These are phyloP conservation scores for Cheilinus undulatus DNA, from an alignment of 2,113 vertebrate genomes.

Conservation along the genomic window DNA sequence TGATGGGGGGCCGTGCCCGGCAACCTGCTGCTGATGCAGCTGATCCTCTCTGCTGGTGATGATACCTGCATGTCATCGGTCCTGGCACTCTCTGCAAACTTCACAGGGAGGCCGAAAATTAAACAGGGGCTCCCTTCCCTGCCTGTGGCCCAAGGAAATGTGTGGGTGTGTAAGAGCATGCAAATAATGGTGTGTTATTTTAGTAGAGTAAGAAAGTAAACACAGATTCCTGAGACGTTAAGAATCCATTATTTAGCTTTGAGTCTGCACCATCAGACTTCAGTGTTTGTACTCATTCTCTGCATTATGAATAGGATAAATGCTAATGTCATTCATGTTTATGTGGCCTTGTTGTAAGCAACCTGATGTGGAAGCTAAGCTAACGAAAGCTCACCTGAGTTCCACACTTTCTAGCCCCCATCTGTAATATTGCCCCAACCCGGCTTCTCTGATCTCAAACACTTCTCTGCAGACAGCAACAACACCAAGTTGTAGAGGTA, in stretches of 20 bases:
- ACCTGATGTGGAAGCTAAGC: background rate
- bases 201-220: background rate
- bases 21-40: constrained; percentile 31
- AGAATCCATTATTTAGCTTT: background rate
- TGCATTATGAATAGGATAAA: background rate
- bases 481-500: constrained; percentile 53
- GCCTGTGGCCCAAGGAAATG: constrained; percentile 61
- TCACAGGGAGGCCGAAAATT: constrained; percentile 84
- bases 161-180: constrained; percentile 8
- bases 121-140: constrained; percentile 82
- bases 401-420: background rate
- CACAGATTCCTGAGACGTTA: background rate
- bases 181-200: background rate
- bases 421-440: constrained; percentile 17
- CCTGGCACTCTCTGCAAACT: constrained; percentile 69
- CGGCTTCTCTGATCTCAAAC: constrained; percentile 51
- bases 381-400: constrained; percentile 6
- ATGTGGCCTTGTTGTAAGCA: constrained; percentile 8
- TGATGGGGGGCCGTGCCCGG: constrained; percentile 37
- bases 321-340: constrained; percentile 10
- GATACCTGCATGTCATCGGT: constrained; percentile 72
- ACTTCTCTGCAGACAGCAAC: constrained; percentile 47
- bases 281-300: background rate
- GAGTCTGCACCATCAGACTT: constrained; percentile 4
- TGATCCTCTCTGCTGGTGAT: constrained; percentile 52